Conservation (phyloP, 2,888 invertebrate genomes). For the Campaea margaritaria region DNA sequence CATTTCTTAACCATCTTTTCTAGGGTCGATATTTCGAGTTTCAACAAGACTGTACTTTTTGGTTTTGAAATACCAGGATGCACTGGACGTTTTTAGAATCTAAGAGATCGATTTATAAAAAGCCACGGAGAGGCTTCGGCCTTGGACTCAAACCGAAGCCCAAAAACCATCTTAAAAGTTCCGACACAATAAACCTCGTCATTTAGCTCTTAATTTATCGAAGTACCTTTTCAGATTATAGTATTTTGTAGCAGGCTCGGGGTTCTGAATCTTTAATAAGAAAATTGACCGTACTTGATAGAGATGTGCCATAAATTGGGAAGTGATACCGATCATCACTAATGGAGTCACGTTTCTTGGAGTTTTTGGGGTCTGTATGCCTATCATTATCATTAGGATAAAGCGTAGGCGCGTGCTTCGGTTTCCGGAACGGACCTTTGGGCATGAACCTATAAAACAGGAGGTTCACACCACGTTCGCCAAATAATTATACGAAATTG, state of each 20-base stretch:
- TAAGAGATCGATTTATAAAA: too few relatives aligned
- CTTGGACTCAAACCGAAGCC: too few relatives aligned
- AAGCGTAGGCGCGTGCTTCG: constrained; percentile 34
- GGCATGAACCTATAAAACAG: too few relatives aligned
- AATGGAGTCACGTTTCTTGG: constrained; percentile 31
- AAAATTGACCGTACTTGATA: constrained; percentile 1
- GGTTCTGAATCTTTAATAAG: neutral
- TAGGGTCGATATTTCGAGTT: too few relatives aligned
- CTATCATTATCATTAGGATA: constrained; percentile 36
- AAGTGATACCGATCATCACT: constrained; percentile 6
- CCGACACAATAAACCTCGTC: neutral
- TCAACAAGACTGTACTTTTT: too few relatives aligned
- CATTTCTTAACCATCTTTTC: too few relatives aligned
- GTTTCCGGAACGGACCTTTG: constrained; percentile 13
- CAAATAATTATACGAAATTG: neutral
- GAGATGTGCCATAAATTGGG: constrained; percentile 3
- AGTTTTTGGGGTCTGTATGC: constrained; percentile 19
- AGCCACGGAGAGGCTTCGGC: too few relatives aligned
- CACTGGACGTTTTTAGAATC: too few relatives aligned
- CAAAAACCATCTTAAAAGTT: too few relatives aligned
- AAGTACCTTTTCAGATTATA: too few relatives aligned
- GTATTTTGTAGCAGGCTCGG: neutral
- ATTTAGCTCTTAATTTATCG: neutral
- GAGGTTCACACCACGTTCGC: too few relatives aligned
- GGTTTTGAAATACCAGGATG: too few relatives aligned